A percentile compares a stretch with the other conserved stretches of the same genome.
Evolutionary conservation across 2,888 invertebrate genomes (phyloP).

Genomic region (Serrognathus titanus): DNA sequence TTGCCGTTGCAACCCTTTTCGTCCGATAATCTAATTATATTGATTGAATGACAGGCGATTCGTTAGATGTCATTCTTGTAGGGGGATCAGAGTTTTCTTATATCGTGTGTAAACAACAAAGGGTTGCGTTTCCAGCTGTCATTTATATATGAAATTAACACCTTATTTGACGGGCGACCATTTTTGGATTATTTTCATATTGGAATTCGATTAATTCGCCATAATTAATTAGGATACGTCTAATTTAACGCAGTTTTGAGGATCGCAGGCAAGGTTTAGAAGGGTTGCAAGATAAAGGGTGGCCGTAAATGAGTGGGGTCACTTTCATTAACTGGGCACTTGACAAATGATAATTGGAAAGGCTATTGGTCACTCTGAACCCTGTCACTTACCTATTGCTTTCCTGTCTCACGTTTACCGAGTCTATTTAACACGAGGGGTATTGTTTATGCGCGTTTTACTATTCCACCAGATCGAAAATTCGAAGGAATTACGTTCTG

Average conservation of each 20-base stretch:
- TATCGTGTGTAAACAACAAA: slow-evolving; percentile 1
- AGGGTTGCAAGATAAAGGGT: slow-evolving; percentile 51
- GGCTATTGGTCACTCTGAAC: slow-evolving; percentile 49
- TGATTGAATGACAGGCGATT: slow-evolving; percentile 53
- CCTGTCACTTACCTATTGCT: slow-evolving; percentile 47
- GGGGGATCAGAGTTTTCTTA: slow-evolving; percentile 33
- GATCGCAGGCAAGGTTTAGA: slow-evolving; percentile 33
- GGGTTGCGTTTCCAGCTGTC: slow-evolving; percentile 3
- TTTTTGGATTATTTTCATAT: too few relatives aligned
- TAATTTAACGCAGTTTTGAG: slow-evolving; percentile 21
- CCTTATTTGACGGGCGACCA: too few relatives aligned
- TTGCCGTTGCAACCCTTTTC: slow-evolving; percentile 42
- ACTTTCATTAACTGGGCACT: slow-evolving; percentile 51
- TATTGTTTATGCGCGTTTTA: not conserved
- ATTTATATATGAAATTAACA: not conserved
- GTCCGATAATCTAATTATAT: slow-evolving; percentile 51
- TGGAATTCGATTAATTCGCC: too few relatives aligned
- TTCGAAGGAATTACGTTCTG: not conserved
- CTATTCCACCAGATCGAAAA: not conserved
- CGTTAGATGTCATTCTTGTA: slow-evolving; percentile 49
- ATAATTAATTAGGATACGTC: not conserved
- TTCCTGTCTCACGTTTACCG: slow-evolving; percentile 41
- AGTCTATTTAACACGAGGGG: slow-evolving; percentile 36
- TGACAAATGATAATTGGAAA: slow-evolving; percentile 52
- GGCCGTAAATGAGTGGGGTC: slow-evolving; percentile 48